phyloP scores from a whole-genome alignment of 2,888 invertebrate genomes.

The Agonopterix heracliana region DNA sequence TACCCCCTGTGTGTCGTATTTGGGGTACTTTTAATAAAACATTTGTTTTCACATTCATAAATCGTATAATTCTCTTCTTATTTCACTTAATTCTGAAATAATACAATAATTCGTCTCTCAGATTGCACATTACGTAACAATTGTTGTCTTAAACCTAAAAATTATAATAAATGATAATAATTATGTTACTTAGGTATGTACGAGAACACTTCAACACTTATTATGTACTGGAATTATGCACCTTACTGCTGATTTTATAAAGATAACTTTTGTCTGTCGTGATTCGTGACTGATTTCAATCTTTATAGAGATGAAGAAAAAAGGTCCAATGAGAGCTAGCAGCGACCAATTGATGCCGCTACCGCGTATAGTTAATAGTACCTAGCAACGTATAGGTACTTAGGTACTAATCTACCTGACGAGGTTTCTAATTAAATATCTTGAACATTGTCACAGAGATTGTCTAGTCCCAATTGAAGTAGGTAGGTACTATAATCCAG shows the following conservation, averaged over 20 bases:
- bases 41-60: conserved; percentile 55
- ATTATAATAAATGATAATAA: not conserved
- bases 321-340: no score
- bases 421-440: no score
- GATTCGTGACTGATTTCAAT: not conserved
- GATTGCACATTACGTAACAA: conserved; percentile 36
- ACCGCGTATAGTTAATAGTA: no score
- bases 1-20: no score
- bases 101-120: conserved; percentile 40
- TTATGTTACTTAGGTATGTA: not conserved
- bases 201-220: conserved; percentile 12
- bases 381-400: no score
- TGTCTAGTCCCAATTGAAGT: no score
- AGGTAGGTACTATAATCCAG: no score
- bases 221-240: conserved; percentile 8
- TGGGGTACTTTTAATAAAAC: conserved; percentile 28
- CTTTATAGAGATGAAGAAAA: not conserved
- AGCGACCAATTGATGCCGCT: no score
- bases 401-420: no score
- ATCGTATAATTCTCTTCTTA: conserved; percentile 60
- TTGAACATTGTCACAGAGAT: no score
- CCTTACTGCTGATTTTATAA: not conserved
- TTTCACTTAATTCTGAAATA: conserved; percentile 39
- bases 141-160: conserved; percentile 26
- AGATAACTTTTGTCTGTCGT: not conserved